Evolutionary conservation across 2,113 vertebrate species (phyloP).

Genomic region (Gavia stellata): DNA sequence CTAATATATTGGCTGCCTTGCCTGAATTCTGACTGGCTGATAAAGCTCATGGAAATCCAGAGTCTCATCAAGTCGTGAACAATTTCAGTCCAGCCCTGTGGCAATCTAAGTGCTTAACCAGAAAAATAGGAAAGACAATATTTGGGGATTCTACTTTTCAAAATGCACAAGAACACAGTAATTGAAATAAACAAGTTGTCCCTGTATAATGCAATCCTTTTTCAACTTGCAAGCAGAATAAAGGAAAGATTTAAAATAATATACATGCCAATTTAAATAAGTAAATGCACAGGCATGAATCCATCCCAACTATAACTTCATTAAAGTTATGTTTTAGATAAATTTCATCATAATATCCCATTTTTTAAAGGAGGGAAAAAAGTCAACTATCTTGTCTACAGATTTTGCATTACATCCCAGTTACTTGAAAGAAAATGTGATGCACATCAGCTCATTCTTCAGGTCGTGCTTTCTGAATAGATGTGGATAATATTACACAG

Average conservation of each 20-base stretch:
- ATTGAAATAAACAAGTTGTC: not conserved
- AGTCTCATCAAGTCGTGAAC: not conserved
- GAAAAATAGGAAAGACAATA: not conserved
- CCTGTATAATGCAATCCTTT: not conserved
- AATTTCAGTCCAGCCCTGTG: not conserved
- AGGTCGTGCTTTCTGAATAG: not conserved
- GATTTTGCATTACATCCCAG: not conserved
- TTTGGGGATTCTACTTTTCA: not conserved
- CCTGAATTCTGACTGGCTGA: slow-evolving; percentile 34
- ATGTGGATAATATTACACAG: not conserved
- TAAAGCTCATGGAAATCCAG: slow-evolving; percentile 24
- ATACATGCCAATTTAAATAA: not conserved
- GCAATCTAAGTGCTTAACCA: slow-evolving; percentile 12
- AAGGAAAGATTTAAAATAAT: not conserved
- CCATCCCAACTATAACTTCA: not conserved
- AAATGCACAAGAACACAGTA: not conserved
- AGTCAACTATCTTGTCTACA: not conserved
- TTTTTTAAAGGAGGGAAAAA: not conserved
- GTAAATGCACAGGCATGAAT: not conserved
- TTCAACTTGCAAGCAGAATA: not conserved
- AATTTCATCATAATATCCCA: not conserved
- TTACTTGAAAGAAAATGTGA: not conserved
- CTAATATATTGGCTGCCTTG: slow-evolving; percentile 34
- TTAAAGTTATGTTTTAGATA: not conserved
- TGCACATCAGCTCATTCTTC: not conserved